Percentiles rank a stretch among this genome's conserved stretches.
Evolutionary conservation across 2,888 invertebrate species (phyloP).

Genomic region (Pseudoips prasinana): DNA sequence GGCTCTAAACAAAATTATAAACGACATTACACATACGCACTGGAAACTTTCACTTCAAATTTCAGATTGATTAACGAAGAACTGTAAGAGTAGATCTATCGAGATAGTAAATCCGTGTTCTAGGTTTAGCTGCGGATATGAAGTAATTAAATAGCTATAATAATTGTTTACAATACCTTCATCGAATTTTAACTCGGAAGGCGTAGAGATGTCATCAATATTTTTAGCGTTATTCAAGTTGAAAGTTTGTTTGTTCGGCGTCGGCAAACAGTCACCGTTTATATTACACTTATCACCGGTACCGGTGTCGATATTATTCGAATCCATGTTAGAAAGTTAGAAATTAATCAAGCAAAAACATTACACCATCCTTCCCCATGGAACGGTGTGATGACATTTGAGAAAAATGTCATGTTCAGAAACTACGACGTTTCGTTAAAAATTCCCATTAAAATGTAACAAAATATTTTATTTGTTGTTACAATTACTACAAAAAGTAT

Average conservation of each 20-base stretch:
- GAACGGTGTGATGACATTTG: constrained; percentile 52
- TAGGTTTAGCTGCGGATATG: constrained; percentile 22
- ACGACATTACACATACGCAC: constrained; percentile 21
- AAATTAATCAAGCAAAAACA: constrained; percentile 65
- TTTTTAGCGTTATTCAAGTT: constrained; percentile 67
- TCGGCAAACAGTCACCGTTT: constrained; percentile 62
- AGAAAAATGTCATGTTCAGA: constrained; percentile 34
- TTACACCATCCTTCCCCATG: constrained; percentile 61
- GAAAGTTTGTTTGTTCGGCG: constrained; percentile 43
- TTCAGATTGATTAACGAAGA: constrained; percentile 1
- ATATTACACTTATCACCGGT: constrained; percentile 54
- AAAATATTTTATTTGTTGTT: too few relatives aligned
- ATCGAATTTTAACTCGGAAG: constrained; percentile 86
- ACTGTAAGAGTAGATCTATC: constrained; percentile 4
- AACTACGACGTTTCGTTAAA: too few relatives aligned
- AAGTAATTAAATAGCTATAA: constrained; percentile 36
- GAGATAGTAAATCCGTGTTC: constrained; percentile 7
- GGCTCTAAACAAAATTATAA: constrained; percentile 64
- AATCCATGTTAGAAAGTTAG: constrained; percentile 63
- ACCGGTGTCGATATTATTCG: constrained; percentile 54
- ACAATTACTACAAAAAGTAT: too few relatives aligned
- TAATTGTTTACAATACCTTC: constrained; percentile 82
- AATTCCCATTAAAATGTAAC: too few relatives aligned
- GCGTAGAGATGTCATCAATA: constrained; percentile 81
- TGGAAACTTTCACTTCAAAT: constrained; percentile 39